phyloP scores from a whole-genome alignment of 2,888 invertebrate genomes.

The Caenorhabditis panamensis region DNA sequence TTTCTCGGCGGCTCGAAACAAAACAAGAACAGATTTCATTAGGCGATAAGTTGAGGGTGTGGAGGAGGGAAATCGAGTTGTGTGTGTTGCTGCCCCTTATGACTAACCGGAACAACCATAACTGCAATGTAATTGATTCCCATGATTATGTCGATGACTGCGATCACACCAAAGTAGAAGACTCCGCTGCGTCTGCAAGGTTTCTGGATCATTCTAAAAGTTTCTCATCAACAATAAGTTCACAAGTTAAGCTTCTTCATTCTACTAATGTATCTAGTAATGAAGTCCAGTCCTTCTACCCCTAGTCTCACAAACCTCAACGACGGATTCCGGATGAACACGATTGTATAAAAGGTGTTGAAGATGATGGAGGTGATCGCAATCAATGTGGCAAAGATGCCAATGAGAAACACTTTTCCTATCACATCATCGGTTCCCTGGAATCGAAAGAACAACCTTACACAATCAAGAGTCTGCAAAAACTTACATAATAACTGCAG shows the following conservation, averaged over 20 bases:
- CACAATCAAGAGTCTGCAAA: background rate
- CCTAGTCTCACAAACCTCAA: slow-evolving; percentile 51
- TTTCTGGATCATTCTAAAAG: background rate
- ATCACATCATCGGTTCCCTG: slow-evolving; percentile 79
- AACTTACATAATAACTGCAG: slow-evolving; percentile 50
- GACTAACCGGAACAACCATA: slow-evolving; percentile 78
- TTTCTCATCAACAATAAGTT: no score
- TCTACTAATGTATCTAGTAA: no score
- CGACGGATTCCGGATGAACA: slow-evolving; percentile 72
- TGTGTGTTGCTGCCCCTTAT: background rate
- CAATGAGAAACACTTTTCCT: slow-evolving; percentile 79
- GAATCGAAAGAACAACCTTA: no score
- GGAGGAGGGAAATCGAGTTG: background rate
- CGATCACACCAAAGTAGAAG: slow-evolving; percentile 80
- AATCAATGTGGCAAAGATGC: slow-evolving; percentile 76
- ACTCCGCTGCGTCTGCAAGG: slow-evolving; percentile 74
- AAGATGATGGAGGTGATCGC: slow-evolving; percentile 77
- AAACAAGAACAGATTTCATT: slow-evolving; percentile 32
- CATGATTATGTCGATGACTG: slow-evolving; percentile 79
- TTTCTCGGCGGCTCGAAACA: slow-evolving; percentile 1
- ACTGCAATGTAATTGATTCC: slow-evolving; percentile 80
- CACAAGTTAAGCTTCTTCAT: no score
- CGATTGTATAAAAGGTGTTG: slow-evolving; percentile 79
- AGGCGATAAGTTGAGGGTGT: slow-evolving; percentile 17
- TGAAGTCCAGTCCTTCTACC: no score